Evolutionary conservation across 2,888 invertebrate genomes (phyloP).

Genomic region (Eumerus sabulonum): DNA sequence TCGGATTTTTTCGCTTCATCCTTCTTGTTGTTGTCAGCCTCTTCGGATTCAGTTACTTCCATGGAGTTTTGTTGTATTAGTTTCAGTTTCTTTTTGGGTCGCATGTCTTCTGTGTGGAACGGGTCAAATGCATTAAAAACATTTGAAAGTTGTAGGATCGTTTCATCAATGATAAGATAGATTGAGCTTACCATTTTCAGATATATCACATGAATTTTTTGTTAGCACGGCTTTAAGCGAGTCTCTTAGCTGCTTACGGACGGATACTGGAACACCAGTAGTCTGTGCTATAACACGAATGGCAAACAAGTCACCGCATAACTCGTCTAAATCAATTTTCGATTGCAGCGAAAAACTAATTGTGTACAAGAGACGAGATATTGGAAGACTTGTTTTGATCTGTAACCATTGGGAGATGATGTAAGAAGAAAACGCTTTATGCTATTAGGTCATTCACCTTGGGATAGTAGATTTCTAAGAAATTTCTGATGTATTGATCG

Average conservation of each 20-base stretch:
- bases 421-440: not conserved
- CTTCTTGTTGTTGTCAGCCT: not conserved
- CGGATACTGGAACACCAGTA: constrained; percentile 77
- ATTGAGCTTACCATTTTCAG: constrained; percentile 73
- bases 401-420: constrained; percentile 43
- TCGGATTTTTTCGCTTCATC: constrained; percentile 1
- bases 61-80: constrained; percentile 52
- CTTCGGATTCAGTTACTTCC: constrained; percentile 46
- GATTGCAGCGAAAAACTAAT: constrained; percentile 78
- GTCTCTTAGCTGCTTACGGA: constrained; percentile 77
- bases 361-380: constrained; percentile 78
- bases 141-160: not conserved
- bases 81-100: constrained; percentile 70
- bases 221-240: constrained; percentile 76
- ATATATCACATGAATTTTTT: constrained; percentile 76
- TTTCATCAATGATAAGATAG: too few relatives aligned
- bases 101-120: constrained; percentile 60
- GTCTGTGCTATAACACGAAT: constrained; percentile 78
- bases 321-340: constrained; percentile 78
- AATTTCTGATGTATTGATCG: constrained; percentile 91
- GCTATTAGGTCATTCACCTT: constrained; percentile 81
- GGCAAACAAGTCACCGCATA: constrained; percentile 79
- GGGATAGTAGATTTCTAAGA: constrained; percentile 93
- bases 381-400: constrained; percentile 77
- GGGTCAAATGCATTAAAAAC: not conserved